Conservation (phyloP, 2,888 invertebrate species). For the Sesia apiformis region DNA sequence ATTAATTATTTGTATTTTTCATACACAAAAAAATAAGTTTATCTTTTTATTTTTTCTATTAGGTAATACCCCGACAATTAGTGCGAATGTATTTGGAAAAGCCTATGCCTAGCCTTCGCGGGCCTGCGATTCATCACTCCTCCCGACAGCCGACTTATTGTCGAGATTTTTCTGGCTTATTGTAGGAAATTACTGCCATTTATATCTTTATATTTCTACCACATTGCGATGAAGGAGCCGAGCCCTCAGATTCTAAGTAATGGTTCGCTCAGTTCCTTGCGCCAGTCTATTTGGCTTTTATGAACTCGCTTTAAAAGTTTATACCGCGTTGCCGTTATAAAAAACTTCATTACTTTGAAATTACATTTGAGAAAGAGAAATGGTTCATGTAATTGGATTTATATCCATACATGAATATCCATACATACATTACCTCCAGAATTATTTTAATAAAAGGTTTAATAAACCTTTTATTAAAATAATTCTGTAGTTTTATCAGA, state of each 20-base stretch:
- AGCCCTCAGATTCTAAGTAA: background rate
- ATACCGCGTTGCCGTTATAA: too few species aligned
- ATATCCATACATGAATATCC: too few species aligned
- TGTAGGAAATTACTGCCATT: slow-evolving; percentile 43
- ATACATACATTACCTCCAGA: too few species aligned
- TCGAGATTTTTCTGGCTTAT: slow-evolving; percentile 46
- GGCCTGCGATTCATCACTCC: background rate
- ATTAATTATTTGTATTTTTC: too few species aligned
- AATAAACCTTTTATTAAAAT: too few species aligned
- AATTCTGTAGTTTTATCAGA: too few species aligned
- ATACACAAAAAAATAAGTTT: too few species aligned
- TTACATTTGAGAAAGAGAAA: too few species aligned
- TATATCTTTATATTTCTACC: slow-evolving; percentile 31
- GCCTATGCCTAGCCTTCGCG: background rate
- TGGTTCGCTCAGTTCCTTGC: background rate
- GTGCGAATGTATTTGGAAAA: background rate
- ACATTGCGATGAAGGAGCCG: slow-evolving; percentile 15
- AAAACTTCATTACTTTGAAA: too few species aligned
- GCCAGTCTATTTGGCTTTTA: slow-evolving; percentile 13
- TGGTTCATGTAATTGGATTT: too few species aligned
- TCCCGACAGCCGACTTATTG: slow-evolving; percentile 30
- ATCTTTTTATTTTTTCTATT: too few species aligned
- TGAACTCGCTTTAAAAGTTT: slow-evolving; percentile 4
- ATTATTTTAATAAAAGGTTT: too few species aligned
- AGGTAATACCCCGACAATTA: background rate